A percentile compares a stretch with the other conserved stretches of the same genome.
Evolutionary conservation across 2,797 vertebrate genomes (phyloP).

Genomic region (Tenualosa thibaudeaui): DNA sequence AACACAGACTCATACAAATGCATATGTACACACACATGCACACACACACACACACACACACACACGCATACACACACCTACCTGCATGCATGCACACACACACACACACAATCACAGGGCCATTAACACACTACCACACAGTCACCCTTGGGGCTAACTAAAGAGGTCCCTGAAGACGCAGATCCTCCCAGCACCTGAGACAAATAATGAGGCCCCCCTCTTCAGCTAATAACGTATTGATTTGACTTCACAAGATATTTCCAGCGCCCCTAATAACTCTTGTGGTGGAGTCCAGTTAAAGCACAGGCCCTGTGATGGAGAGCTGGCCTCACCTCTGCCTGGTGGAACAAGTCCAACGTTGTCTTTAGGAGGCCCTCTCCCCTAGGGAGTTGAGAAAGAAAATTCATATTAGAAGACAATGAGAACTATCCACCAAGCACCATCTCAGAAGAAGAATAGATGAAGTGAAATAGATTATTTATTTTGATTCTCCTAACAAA

Average conservation of each 20-base stretch:
- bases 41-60: background rate
- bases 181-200: constrained; percentile 29
- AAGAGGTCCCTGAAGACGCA: background rate
- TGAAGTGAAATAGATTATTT: too few relatives aligned
- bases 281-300: constrained; percentile 48
- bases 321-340: constrained; percentile 84
- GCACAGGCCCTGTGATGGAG: background rate
- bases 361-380: constrained; percentile 96
- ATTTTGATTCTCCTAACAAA: too few relatives aligned
- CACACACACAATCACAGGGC: background rate
- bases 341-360: constrained; percentile 94
- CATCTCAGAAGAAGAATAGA: background rate
- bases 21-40: background rate
- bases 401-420: too few relatives aligned
- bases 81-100: background rate
- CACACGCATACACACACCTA: background rate
- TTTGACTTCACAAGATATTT: constrained; percentile 41
- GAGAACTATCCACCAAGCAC: background rate
- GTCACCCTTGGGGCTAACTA: background rate
- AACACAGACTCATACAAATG: background rate
- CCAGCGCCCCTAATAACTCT: constrained; percentile 39
- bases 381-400: constrained; percentile 67
- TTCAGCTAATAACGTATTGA: constrained; percentile 56
- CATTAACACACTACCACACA: background rate
- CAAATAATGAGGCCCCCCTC: constrained; percentile 40